phyloP scores from a whole-genome alignment of 1,140 invertebrate genomes.

The Zaprionus nigranus region DNA sequence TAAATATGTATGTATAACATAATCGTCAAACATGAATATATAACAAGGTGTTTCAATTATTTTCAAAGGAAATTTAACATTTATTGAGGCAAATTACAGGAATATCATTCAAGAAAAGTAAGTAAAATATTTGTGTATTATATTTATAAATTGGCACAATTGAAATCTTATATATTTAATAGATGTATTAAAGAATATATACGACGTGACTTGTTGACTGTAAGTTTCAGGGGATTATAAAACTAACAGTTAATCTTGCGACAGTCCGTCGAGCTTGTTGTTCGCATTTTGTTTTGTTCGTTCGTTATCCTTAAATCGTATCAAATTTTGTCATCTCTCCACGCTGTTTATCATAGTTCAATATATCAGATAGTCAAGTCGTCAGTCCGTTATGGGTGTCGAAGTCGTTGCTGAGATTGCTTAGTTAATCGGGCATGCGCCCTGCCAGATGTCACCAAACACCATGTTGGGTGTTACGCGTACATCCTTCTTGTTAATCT shows the following conservation, averaged over 20 bases:
- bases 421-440: constrained; percentile 90
- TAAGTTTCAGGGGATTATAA: not conserved
- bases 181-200: constrained; percentile 28
- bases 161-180: constrained; percentile 38
- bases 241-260: not conserved
- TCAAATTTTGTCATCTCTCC: constrained; percentile 39
- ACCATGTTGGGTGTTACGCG: constrained; percentile 87
- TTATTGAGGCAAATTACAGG: constrained; percentile 44
- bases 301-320: constrained; percentile 50
- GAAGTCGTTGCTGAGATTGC: not conserved
- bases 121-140: constrained; percentile 22
- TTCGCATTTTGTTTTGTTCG: constrained; percentile 72
- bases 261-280: constrained; percentile 55
- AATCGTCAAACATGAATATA: constrained; percentile 19
- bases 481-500: constrained; percentile 87
- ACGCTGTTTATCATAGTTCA: not conserved
- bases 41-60: not conserved
- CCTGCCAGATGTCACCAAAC: constrained; percentile 88
- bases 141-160: constrained; percentile 67
- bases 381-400: constrained; percentile 27
- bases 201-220: constrained; percentile 50
- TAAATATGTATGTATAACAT: constrained; percentile 48
- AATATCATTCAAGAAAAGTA: constrained; percentile 6
- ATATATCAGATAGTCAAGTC: constrained; percentile 12
- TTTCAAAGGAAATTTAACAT: constrained; percentile 26